Evolutionary conservation across 37 sponge, comb jelly and placozoan genomes (phyloP).

Genomic region (Aplysina aerophoba): DNA sequence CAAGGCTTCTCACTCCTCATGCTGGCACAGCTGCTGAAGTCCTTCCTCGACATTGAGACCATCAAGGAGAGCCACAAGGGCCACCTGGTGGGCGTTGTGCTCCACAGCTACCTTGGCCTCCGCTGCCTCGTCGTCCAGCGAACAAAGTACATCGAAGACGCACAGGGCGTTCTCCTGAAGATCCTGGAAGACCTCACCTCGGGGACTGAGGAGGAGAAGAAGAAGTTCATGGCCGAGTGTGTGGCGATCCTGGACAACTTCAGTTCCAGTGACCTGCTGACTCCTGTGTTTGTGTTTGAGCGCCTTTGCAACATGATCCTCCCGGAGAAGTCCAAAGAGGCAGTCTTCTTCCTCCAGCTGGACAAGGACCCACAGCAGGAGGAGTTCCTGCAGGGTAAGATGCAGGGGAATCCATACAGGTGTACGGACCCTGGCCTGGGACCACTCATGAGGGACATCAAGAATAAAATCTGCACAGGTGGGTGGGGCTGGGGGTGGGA

Average conservation of each 20-base stretch:
- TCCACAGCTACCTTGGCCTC: slow-evolving; percentile 88
- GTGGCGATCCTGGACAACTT: slow-evolving; percentile 73
- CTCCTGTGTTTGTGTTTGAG: slow-evolving; percentile 90
- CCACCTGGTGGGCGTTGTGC: slow-evolving; percentile 77
- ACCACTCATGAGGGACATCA: slow-evolving; percentile 95
- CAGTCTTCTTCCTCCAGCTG: slow-evolving; percentile 77
- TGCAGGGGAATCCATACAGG: slow-evolving; percentile 96
- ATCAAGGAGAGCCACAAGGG: slow-evolving; percentile 80
- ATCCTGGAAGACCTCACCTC: slow-evolving; percentile 86
- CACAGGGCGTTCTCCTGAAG: slow-evolving; percentile 72
- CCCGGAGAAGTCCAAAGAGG: slow-evolving; percentile 81
- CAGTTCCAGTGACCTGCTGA: slow-evolving; percentile 67
- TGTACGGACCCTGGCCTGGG: slow-evolving; percentile 79
- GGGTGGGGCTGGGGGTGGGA: not conserved
- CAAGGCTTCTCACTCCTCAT: slow-evolving; percentile 91
- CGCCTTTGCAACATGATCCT: slow-evolving; percentile 83
- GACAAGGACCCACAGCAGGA: slow-evolving; percentile 97
- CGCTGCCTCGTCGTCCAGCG: slow-evolving; percentile 85
- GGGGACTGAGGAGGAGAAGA: slow-evolving; percentile 82
- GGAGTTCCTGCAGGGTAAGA: slow-evolving; percentile 95
- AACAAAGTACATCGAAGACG: slow-evolving; percentile 89
- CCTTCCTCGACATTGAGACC: slow-evolving; percentile 59
- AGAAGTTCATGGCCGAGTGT: slow-evolving; percentile 86
- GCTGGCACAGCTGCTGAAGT: slow-evolving; percentile 76
- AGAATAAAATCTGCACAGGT: slow-evolving; percentile 96